Evolutionary conservation across 2,797 vertebrate genomes (phyloP).

Genomic region (Allobates femoralis): DNA sequence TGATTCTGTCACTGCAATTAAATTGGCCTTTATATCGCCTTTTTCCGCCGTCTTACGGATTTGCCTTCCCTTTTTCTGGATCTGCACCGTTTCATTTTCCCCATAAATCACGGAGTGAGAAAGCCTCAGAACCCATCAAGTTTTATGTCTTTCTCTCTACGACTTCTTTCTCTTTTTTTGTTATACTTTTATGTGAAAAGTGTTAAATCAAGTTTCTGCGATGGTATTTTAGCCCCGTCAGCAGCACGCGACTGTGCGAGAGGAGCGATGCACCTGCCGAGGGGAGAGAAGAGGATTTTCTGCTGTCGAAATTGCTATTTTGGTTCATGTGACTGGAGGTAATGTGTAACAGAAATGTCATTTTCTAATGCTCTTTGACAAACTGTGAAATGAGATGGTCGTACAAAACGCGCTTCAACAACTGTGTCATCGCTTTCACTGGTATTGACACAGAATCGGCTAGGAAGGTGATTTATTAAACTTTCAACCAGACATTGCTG

Average conservation of each 20-base stretch:
- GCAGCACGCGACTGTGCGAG: neutral
- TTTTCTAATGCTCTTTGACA: constrained; percentile 55
- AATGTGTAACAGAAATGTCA: constrained; percentile 38
- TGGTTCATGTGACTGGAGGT: constrained; percentile 47
- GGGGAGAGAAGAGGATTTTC: constrained; percentile 39
- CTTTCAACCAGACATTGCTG: neutral
- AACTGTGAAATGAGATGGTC: constrained; percentile 61
- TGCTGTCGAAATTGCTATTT: constrained; percentile 50
- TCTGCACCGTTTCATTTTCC: constrained; percentile 17
- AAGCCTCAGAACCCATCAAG: constrained; percentile 36
- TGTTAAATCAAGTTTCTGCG: constrained; percentile 64
- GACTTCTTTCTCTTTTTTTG: constrained; percentile 27
- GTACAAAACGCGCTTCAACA: constrained; percentile 22
- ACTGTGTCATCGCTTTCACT: constrained; percentile 63
- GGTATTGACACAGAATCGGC: constrained; percentile 55
- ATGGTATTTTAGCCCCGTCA: constrained; percentile 56
- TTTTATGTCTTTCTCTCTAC: constrained; percentile 56
- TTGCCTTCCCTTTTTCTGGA: constrained; percentile 45
- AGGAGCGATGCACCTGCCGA: constrained; percentile 49
- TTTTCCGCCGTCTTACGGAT: constrained; percentile 40
- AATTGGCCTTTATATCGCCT: constrained; percentile 53
- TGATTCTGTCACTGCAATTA: constrained; percentile 55
- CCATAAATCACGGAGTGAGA: constrained; percentile 57
- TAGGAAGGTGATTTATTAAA: constrained; percentile 51
- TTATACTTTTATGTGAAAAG: constrained; percentile 57